Percentiles rank a stretch among this genome's conserved stretches.
These are phyloP conservation scores for Bucco capensis DNA, from an alignment of 2,113 vertebrate genomes.

Conservation along the genomic window DNA sequence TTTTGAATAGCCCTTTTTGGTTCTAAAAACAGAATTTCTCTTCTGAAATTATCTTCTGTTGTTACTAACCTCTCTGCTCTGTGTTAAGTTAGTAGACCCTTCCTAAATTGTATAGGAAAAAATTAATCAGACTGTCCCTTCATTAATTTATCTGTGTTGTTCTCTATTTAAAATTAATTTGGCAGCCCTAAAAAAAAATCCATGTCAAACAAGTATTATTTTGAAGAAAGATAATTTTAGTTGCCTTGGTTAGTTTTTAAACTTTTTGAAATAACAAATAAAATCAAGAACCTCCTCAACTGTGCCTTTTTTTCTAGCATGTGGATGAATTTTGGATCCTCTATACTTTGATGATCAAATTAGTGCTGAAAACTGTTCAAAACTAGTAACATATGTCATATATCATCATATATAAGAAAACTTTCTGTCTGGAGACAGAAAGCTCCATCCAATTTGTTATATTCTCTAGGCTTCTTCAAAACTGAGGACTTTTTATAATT, in stretches of 20 bases:
- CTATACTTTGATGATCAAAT: background rate
- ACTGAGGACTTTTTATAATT: background rate
- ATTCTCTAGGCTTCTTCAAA: background rate
- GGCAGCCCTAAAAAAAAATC: background rate
- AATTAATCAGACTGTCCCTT: background rate
- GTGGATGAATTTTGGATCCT: background rate
- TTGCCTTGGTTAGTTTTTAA: background rate
- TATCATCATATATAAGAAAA: background rate
- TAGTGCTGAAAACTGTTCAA: too few relatives aligned
- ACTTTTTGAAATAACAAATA: background rate
- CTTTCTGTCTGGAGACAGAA: background rate
- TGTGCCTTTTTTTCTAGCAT: accelerated
- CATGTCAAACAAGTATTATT: background rate
- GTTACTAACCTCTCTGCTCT: background rate
- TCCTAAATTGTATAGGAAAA: background rate
- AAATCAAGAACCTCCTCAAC: background rate
- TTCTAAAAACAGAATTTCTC: background rate
- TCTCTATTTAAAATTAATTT: background rate
- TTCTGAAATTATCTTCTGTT: background rate
- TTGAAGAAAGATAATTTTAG: background rate
- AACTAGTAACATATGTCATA: background rate
- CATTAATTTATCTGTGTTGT: background rate
- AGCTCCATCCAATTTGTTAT: background rate
- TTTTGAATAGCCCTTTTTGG: background rate
- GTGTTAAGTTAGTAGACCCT: background rate